A percentile compares a stretch with the other conserved stretches of the same genome.
phyloP scores from a whole-genome alignment of 92 coral and sea anemone species.

The Umimayanthus kanabou region DNA sequence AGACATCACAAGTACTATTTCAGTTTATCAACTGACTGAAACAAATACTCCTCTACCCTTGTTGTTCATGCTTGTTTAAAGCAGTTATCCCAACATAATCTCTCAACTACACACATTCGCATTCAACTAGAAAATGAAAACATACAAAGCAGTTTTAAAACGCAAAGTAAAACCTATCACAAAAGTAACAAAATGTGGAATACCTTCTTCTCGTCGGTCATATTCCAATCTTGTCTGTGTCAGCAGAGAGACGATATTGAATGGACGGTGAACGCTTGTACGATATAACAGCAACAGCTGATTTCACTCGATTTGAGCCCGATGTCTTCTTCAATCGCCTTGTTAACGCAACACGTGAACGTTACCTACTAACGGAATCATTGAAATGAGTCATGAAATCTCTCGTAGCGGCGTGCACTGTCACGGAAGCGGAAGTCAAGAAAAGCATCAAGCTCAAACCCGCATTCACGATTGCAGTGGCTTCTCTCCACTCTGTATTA shows the following conservation, averaged over 20 bases:
- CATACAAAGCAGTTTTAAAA: neutral
- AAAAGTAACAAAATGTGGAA: neutral
- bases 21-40: neutral
- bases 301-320: neutral
- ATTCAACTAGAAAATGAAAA: neutral
- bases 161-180: neutral
- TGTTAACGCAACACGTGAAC: constrained; percentile 11
- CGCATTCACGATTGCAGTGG: neutral
- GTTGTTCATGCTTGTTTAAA: neutral
- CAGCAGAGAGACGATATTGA: no score
- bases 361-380: neutral
- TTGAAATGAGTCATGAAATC: constrained; percentile 14
- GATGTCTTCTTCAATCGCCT: neutral
- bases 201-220: constrained; percentile 27
- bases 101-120: neutral
- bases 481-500: neutral
- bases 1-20: neutral
- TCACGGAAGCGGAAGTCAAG: constrained; percentile 26
- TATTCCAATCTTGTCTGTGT: neutral
- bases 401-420: constrained; percentile 5
- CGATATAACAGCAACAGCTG: neutral
- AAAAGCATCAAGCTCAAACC: neutral
- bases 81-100: no score
- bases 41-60: neutral
- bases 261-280: neutral